A percentile compares a stretch with the other conserved stretches of the same genome.
Conservation (phyloP, 1,140 invertebrate genomes). For the Atta texana region DNA sequence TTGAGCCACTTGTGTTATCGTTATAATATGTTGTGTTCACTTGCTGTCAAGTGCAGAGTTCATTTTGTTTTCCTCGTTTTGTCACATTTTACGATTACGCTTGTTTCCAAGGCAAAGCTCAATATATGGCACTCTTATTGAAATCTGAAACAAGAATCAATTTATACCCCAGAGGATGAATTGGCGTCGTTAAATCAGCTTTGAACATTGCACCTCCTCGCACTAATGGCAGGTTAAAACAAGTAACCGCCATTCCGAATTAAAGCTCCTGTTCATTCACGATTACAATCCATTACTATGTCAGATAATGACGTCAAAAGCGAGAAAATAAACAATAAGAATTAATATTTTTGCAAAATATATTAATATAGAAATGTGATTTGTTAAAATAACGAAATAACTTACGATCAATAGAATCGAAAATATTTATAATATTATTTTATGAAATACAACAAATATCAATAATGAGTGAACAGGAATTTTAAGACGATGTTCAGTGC, state of each 20-base stretch:
- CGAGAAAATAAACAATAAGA: too few relatives aligned
- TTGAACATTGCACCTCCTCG: slow-evolving; percentile 24
- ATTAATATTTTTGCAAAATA: too few relatives aligned
- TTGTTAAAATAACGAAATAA: too few relatives aligned
- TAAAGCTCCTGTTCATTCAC: background rate
- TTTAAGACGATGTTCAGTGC: background rate
- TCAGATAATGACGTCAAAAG: too few relatives aligned
- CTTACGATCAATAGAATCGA: too few relatives aligned
- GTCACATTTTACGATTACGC: background rate
- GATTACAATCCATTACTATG: too few relatives aligned
- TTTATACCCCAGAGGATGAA: background rate
- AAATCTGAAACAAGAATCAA: background rate
- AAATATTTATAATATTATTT: too few relatives aligned
- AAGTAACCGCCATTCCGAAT: slow-evolving; percentile 4
- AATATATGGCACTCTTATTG: background rate
- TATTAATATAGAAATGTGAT: too few relatives aligned
- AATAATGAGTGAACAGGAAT: too few relatives aligned
- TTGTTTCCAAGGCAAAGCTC: background rate
- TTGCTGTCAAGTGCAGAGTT: background rate
- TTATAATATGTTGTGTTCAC: background rate
- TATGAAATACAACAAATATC: too few relatives aligned
- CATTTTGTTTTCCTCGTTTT: background rate
- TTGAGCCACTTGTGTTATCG: slow-evolving; percentile 8
- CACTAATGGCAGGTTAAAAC: slow-evolving; percentile 25
- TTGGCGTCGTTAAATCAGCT: background rate